Evolutionary conservation across 2,113 vertebrate genomes (phyloP), one percentile per base, ranked within the genome.

Genomic region (Python bivittatus): DNA sequence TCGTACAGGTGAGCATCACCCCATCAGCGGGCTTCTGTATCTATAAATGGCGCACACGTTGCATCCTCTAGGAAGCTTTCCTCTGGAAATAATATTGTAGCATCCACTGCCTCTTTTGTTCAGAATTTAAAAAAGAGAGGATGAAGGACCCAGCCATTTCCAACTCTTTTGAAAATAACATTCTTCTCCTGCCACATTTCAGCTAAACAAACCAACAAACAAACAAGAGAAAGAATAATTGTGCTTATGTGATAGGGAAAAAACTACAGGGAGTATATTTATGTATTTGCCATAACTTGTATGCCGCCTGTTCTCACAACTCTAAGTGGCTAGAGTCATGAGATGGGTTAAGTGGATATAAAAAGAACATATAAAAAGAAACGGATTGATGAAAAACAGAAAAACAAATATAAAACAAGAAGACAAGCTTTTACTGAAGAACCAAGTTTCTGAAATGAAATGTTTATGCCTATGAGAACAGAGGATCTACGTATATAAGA

Each of bases 401-500:
- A 95, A 93, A 90, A 29, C 33, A 91, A 95, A 92, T 48, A 54
- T 38, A 92, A 92, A 93, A 94, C 94, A 95, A 6, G 95, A 92
- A 96, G 95, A 95, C 58, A 94, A 92, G 86, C 92, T 86, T 94
- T 96, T 95, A 94, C 93, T 83, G 92, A 92, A 90, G 88, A 94
- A 85, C 56, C 29, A 90, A 83, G 93, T 83, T 64, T 33, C 68
- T 92, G 89, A 96, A 88, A 90, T 72, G 29, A 96, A 94, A 93
- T 91, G 42, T 93, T 94, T 95, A 53, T 94, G 90, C 84, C 20
- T 44, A 83, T 83, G 90, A 88, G 89, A 93, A 88, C 87, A 87
- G 93, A 95, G 44, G 68, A 93, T 94, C 97, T 95, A 94, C 92
- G 90, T 94, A 91, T 96, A 93, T 89, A 96, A 95, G 86, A 96